A percentile compares a stretch with the other conserved stretches of the same genome.
phyloP scores from a whole-genome alignment of 2,113 vertebrate species.

The Gavia stellata region DNA sequence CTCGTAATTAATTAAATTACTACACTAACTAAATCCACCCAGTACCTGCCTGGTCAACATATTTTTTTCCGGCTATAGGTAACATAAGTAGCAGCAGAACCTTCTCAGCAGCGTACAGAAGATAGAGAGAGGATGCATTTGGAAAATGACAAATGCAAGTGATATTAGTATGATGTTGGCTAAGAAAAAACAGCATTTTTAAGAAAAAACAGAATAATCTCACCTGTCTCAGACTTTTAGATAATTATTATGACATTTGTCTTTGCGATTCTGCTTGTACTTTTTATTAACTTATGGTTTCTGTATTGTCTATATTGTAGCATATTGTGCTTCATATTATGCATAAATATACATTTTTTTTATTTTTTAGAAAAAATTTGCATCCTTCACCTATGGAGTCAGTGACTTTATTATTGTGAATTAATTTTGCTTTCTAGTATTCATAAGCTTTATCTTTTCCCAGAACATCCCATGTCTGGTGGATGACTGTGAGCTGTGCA shows the following conservation, averaged over 20 bases:
- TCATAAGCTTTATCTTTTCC: not conserved
- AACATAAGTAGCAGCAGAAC: not conserved
- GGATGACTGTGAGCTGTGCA: fast-evolving
- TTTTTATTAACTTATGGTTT: not conserved
- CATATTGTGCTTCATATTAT: not conserved
- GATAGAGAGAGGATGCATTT: not conserved
- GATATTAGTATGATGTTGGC: not conserved
- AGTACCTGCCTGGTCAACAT: not conserved
- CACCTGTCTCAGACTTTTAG: not conserved
- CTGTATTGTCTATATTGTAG: not conserved
- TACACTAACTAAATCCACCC: not conserved
- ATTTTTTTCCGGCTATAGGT: not conserved
- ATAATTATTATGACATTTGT: not conserved
- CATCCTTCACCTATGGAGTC: not conserved
- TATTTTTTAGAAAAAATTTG: not conserved
- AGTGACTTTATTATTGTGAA: not conserved
- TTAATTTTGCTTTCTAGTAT: not conserved
- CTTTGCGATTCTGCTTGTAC: not conserved
- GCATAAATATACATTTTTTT: too few relatives aligned
- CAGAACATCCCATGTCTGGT: fast-evolving
- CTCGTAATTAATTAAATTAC: not conserved
- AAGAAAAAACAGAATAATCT: not conserved
- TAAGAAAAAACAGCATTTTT: not conserved
- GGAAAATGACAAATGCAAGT: not conserved
- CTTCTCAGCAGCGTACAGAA: not conserved